Base-by-base conservation (phyloP, 1,140 invertebrate species). In the Conus betulinus region DNA sequence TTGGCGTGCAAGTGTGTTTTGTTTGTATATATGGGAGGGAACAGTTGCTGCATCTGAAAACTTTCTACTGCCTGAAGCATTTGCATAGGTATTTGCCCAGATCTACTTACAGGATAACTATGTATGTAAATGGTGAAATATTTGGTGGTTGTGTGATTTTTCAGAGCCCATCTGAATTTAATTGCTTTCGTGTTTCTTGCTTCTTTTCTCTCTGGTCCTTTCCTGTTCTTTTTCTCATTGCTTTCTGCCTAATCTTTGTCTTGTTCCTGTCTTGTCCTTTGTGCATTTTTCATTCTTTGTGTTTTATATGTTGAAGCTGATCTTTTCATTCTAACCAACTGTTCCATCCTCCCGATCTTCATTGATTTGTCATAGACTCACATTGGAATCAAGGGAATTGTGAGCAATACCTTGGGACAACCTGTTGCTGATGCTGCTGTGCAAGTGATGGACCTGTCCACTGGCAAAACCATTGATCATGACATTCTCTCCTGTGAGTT, bases 401-500 rank as follows among this genome's bases (percentile, higher is more conserved):
- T 98, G 8, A 90, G 55, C 92, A 94, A 67, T 96, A 97, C 93
- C 96, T 96, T 52, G 94, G 95, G 6, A 96, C 96, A 10, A 96
- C 96, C 97, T 23, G 96, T 98, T 74, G 93, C 96, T 11, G 96
- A 97, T 92, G 97, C 97, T 17, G 93, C 97, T 3, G 97, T 98
- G 89, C 97, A 97, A 91, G 97, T 98, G 0, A 96, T 96, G 55
- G 98, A 98, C 92, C 95, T 97, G n/a, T 97, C 97, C 0, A 90
- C 92, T 27, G 93, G 93, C 67, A 87, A 93, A 8, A 95, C 96
- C 74, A 97, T 98, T 86, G 96, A 97, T 90, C 97, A 98, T 95
- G 97, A 98, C 94, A 96, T 98, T 83, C 97, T 97, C 83, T 97
- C 98, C 94, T 97, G 97, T 98, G 95, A 95, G 95, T 93, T 39